Percentiles rank a stretch among this genome's conserved stretches.
phyloP scores from a whole-genome alignment of 2,113 vertebrate genomes.

The Epinephelus fuscoguttatus region DNA sequence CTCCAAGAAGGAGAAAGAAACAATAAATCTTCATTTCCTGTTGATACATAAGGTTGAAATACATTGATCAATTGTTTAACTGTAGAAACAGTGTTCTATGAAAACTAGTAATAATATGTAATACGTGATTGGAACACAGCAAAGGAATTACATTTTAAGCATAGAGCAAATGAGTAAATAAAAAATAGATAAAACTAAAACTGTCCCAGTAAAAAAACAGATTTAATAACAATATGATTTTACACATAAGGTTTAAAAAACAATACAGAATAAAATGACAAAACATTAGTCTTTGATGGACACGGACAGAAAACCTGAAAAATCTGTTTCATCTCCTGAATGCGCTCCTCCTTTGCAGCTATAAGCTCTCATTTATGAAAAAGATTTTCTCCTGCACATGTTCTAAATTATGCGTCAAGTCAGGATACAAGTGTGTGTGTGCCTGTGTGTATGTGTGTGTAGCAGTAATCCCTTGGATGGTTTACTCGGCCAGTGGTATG shows the following conservation, averaged over 20 bases:
- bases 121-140: not conserved
- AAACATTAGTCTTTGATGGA: constrained; percentile 7
- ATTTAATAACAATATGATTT: not conserved
- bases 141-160: not conserved
- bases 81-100: not conserved
- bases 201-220: not conserved
- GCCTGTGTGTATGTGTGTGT: constrained; percentile 43
- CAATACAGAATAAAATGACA: too few relatives aligned
- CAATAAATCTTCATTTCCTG: not conserved
- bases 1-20: too few relatives aligned
- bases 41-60: not conserved
- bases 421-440: constrained; percentile 24
- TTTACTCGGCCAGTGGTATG: constrained; percentile 76
- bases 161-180: not conserved
- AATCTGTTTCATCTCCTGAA: constrained; percentile 39
- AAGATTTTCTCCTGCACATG: constrained; percentile 72
- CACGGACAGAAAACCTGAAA: not conserved
- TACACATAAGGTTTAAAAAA: not conserved
- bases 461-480: constrained; percentile 73
- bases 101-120: not conserved
- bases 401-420: constrained; percentile 73
- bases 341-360: constrained; percentile 34
- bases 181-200: not conserved
- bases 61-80: not conserved
- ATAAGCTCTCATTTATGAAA: constrained; percentile 75